Conservation (phyloP, 2,797 vertebrate species). For the Pseudomugil tenellus region DNA sequence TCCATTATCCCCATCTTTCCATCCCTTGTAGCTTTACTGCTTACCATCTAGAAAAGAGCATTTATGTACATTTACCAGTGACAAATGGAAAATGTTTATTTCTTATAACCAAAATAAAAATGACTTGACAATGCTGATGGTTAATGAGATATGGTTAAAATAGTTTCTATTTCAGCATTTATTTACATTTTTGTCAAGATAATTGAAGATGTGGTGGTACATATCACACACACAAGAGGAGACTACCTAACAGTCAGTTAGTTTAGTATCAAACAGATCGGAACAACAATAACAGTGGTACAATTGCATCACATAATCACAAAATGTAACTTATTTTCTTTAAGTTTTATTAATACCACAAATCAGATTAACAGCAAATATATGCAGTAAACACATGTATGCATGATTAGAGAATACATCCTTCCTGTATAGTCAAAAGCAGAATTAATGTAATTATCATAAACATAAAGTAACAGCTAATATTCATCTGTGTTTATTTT, state of each 20-base stretch:
- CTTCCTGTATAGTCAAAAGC: background rate
- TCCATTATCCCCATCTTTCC: background rate
- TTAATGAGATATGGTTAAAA: background rate
- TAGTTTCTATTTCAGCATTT: background rate
- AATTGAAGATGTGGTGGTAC: background rate
- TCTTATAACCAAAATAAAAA: no score
- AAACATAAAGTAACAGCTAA: no score
- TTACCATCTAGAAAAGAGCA: background rate
- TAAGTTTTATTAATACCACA: background rate
- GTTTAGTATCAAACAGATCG: background rate
- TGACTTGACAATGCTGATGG: no score
- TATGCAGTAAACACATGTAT: no score
- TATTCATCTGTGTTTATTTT: background rate
- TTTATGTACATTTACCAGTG: background rate
- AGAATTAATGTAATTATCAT: no score
- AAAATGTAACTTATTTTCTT: background rate
- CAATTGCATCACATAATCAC: no score
- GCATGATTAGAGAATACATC: no score
- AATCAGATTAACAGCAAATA: no score
- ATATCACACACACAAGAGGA: background rate
- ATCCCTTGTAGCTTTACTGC: rapidly evolving
- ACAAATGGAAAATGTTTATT: background rate
- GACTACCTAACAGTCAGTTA: background rate
- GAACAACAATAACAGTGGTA: no score
- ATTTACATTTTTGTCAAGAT: background rate